Evolutionary conservation across 2,113 vertebrate species (phyloP).

Genomic region (Furnarius figulus): DNA sequence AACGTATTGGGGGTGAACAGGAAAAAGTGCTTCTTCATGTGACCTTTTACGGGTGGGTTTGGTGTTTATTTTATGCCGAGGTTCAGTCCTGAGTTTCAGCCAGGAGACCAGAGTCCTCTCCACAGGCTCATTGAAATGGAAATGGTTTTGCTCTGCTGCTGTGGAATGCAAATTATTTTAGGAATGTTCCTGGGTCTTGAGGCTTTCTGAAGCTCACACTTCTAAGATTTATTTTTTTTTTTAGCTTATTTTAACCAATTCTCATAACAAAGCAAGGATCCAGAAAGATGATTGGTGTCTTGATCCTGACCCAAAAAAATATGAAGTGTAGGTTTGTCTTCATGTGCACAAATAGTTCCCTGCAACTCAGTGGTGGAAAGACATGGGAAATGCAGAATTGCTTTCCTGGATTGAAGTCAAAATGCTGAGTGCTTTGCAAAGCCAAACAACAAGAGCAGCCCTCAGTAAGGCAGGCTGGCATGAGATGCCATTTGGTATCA

Average conservation of each 20-base stretch:
- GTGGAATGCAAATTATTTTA: slow-evolving; percentile 69
- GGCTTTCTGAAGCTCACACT: slow-evolving; percentile 43
- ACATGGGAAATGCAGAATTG: slow-evolving; percentile 23
- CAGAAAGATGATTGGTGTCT: neutral
- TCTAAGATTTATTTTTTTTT: neutral
- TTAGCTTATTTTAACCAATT: slow-evolving; percentile 3
- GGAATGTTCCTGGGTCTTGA: slow-evolving; percentile 58
- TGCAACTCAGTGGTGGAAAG: neutral
- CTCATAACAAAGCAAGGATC: neutral
- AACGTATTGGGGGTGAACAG: neutral
- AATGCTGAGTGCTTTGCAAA: slow-evolving; percentile 38
- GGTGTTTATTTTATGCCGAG: slow-evolving; percentile 15
- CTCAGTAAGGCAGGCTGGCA: neutral
- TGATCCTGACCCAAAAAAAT: slow-evolving; percentile 4
- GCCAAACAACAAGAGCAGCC: neutral
- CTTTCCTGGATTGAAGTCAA: neutral
- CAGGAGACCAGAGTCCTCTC: slow-evolving; percentile 12
- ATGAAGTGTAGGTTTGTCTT: neutral
- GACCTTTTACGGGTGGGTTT: neutral
- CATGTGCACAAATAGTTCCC: neutral
- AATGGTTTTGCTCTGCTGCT: slow-evolving; percentile 50
- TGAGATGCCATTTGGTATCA: neutral
- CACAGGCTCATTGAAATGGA: slow-evolving; percentile 67
- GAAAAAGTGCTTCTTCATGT: slow-evolving; percentile 7
- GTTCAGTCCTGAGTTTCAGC: neutral